Percentiles rank a stretch among this genome's conserved stretches.
These are phyloP conservation scores for Ctenodactylus gundi DNA, from an alignment of 2,113 vertebrate species.

Conservation along the genomic window DNA sequence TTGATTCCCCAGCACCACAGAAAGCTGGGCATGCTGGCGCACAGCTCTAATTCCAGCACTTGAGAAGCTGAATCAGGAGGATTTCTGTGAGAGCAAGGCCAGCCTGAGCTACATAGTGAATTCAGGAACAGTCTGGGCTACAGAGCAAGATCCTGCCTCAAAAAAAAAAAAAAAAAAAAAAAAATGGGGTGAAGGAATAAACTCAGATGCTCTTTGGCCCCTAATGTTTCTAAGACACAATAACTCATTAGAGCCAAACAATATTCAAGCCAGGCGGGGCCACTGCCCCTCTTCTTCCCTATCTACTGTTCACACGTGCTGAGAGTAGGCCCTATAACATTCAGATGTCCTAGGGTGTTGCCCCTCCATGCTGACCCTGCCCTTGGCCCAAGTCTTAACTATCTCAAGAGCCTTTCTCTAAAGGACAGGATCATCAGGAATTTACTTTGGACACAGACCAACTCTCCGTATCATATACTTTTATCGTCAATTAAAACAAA, in stretches of 20 bases:
- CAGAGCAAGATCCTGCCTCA: too few relatives aligned
- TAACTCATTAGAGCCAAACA: conserved; percentile 28
- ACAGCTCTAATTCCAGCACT: too few relatives aligned
- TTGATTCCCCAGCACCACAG: too few relatives aligned
- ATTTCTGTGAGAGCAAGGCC: too few relatives aligned
- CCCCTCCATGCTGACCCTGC: background rate
- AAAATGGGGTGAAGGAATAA: background rate
- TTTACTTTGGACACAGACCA: background rate
- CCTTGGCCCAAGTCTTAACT: background rate
- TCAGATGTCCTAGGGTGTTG: background rate
- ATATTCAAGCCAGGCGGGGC: background rate
- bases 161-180: too few relatives aligned
- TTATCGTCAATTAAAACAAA: conserved; percentile 55
- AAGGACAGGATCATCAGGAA: background rate
- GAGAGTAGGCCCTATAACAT: background rate
- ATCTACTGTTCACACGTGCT: background rate
- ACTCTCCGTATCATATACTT: background rate
- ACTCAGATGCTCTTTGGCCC: background rate
- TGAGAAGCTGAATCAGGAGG: too few relatives aligned
- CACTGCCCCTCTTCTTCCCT: background rate
- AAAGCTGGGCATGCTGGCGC: too few relatives aligned
- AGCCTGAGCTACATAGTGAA: too few relatives aligned
- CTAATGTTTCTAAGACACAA: conserved; percentile 15
- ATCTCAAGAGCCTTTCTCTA: background rate
- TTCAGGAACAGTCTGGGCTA: too few relatives aligned